Percentiles rank a stretch among this genome's conserved stretches.
Evolutionary conservation across 2,113 vertebrate species (phyloP).

Genomic region (Pheucticus melanocephalus): DNA sequence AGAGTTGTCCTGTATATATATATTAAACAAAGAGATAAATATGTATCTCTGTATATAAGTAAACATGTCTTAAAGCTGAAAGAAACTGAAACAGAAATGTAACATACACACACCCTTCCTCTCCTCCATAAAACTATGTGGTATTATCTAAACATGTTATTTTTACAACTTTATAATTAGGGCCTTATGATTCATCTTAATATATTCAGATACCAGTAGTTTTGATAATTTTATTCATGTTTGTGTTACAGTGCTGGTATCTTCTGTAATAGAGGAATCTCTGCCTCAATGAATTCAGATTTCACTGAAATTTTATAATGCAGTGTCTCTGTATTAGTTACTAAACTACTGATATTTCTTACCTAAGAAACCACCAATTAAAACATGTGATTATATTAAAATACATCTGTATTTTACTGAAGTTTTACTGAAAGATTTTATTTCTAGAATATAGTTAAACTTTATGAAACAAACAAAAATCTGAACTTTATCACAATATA

Average conservation of each 20-base stretch:
- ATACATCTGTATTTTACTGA: neutral
- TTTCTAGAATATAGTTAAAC: neutral
- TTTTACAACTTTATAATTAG: neutral
- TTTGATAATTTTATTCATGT: neutral
- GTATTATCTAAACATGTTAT: neutral
- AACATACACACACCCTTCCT: neutral
- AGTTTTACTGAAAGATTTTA: neutral
- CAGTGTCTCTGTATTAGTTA: neutral
- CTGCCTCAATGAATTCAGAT: neutral
- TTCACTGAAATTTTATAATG: neutral
- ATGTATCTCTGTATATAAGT: neutral
- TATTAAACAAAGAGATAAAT: too few species aligned
- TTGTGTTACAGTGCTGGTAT: neutral
- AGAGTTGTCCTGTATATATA: neutral
- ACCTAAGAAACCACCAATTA: neutral
- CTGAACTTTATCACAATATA: neutral
- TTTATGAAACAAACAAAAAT: neutral
- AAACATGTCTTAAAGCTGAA: neutral
- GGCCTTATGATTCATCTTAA: neutral
- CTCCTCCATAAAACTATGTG: rapidly evolving
- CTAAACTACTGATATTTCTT: neutral
- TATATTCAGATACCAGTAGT: neutral
- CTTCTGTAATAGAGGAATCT: neutral
- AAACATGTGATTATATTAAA: neutral
- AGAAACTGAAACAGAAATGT: neutral